Conservation (phyloP, 2,113 vertebrate species). For the Passer domesticus region DNA sequence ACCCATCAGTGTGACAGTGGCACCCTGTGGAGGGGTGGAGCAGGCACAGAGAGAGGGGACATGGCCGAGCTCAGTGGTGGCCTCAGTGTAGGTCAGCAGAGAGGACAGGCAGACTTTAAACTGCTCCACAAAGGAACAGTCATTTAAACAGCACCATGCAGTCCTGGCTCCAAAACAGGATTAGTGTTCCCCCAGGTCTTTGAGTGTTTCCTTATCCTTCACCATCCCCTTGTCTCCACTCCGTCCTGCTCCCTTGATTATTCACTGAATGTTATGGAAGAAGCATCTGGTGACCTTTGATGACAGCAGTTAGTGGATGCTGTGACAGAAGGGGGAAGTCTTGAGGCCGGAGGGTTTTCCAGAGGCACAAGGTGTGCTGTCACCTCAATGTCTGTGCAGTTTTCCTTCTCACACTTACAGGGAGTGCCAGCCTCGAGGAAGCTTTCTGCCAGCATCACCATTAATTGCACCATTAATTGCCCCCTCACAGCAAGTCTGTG, state of each 20-base stretch:
- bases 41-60: neutral
- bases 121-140: neutral
- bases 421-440: neutral
- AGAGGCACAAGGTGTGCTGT: neutral
- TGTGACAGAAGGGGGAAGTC: neutral
- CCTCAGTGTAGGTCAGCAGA: neutral
- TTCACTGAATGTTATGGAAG: neutral
- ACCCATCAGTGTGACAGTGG: neutral
- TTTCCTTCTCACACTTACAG: neutral
- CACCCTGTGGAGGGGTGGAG: neutral
- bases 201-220: neutral
- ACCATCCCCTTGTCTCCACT: neutral
- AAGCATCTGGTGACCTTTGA: constrained; percentile 26
- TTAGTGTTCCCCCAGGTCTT: neutral
- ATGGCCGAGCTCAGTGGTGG: neutral
- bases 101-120: neutral
- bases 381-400: accelerated
- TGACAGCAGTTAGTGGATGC: neutral
- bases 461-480: neutral
- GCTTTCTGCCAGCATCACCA: neutral
- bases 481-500: neutral
- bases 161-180: neutral
- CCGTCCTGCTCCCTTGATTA: neutral
- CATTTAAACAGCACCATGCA: neutral
- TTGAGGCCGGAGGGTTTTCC: neutral